Evolutionary conservation across 2,113 vertebrate species (phyloP).

Genomic region (Pundamilia nyererei): DNA sequence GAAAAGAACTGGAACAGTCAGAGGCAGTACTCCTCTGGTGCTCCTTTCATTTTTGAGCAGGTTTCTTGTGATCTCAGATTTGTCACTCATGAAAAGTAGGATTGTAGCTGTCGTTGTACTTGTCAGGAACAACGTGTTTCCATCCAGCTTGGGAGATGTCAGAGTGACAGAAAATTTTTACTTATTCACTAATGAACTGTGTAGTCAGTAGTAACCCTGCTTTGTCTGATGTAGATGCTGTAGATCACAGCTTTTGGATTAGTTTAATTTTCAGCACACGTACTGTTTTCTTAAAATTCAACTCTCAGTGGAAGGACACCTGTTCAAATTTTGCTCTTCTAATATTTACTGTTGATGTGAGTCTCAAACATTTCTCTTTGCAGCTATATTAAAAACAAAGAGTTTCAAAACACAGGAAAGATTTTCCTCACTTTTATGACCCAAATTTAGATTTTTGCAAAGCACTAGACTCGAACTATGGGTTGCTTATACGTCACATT

Average conservation of each 20-base stretch:
- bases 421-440: not conserved
- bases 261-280: not conserved
- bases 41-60: not conserved
- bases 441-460: accelerated
- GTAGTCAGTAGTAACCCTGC: not conserved
- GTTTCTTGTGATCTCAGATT: not conserved
- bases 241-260: not conserved
- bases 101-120: not conserved
- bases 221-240: not conserved
- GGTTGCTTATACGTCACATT: not conserved
- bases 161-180: not conserved
- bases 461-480: not conserved
- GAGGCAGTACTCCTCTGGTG: not conserved
- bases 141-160: not conserved
- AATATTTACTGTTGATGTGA: not conserved
- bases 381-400: not conserved
- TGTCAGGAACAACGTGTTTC: constrained; percentile 1
- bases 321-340: not conserved
- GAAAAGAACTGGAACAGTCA: not conserved
- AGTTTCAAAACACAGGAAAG: not conserved
- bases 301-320: not conserved
- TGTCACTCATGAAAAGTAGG: not conserved
- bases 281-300: not conserved
- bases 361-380: not conserved
- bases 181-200: not conserved